phyloP scores from a whole-genome alignment of 2,113 vertebrate genomes.

The Callopanchax toddi region DNA sequence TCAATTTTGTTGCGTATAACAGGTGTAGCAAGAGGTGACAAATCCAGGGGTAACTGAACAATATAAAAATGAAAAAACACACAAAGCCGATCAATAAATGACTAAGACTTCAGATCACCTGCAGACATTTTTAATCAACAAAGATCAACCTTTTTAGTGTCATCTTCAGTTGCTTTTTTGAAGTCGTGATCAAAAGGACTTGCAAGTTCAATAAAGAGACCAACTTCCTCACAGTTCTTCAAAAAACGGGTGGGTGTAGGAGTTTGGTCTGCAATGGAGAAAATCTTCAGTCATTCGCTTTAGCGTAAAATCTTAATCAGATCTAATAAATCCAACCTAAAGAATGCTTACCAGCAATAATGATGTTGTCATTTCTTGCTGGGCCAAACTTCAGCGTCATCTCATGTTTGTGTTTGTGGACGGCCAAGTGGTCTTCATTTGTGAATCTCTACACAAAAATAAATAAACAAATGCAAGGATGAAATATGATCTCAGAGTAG shows the following conservation, averaged over 20 bases:
- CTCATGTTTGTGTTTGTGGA: constrained; percentile 99
- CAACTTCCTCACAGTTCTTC: constrained; percentile 99
- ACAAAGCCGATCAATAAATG: background rate
- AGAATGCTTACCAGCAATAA: constrained; percentile 91
- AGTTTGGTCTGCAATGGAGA: constrained; percentile 91
- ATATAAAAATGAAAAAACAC: constrained; percentile 18
- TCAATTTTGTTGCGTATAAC: constrained; percentile 95
- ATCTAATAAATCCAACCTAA: background rate
- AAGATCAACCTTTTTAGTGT: constrained; percentile 92
- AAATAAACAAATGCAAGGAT: too few species aligned
- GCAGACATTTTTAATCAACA: background rate
- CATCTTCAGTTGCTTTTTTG: constrained; percentile 96
- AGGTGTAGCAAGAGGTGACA: constrained; percentile 95
- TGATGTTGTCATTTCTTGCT: constrained; percentile 96
- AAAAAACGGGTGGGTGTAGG: constrained; percentile 97
- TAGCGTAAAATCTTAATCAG: background rate
- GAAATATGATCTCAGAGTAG: too few species aligned
- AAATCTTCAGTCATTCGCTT: constrained; percentile 22
- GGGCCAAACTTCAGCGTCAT: constrained; percentile 99
- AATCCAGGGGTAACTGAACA: constrained; percentile 92
- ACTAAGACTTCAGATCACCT: background rate
- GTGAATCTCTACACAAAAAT: constrained; percentile 90
- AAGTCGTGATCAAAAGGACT: constrained; percentile 99
- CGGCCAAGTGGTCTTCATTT: constrained; percentile 99
- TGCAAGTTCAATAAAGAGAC: constrained; percentile 96